These are phyloP conservation scores for Microplitis demolitor DNA, from an alignment of 1,140 invertebrate genomes.

Conservation along the genomic window DNA sequence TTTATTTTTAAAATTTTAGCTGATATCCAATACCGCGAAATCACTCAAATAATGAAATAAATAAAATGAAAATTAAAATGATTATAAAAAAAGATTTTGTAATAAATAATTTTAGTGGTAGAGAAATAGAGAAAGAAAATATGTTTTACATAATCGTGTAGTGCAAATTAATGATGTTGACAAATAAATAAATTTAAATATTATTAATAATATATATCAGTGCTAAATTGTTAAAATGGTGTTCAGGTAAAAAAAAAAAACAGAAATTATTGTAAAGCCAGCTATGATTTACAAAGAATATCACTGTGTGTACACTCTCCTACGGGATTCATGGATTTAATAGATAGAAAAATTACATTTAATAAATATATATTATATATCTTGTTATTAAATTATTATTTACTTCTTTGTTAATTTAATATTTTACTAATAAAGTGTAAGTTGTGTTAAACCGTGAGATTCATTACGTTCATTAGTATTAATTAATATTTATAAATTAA, in stretches of 20 bases:
- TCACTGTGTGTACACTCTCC: conserved; percentile 9
- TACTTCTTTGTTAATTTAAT: not conserved
- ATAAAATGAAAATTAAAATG: not conserved
- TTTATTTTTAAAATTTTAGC: too few relatives aligned
- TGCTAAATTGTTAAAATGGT: conserved; percentile 13
- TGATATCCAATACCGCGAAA: too few relatives aligned
- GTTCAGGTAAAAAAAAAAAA: conserved; percentile 29
- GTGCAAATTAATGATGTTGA: too few relatives aligned
- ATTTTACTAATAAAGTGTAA: not conserved
- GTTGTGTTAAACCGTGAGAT: not conserved
- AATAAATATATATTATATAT: not conserved
- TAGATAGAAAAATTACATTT: not conserved
- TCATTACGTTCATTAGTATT: not conserved
- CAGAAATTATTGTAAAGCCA: conserved; percentile 20
- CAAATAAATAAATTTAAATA: not conserved
- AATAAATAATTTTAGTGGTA: conserved; percentile 19
- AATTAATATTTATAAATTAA: conserved; percentile 10
- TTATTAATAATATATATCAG: not conserved
- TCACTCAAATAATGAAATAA: not conserved
- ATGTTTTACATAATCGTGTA: not conserved
- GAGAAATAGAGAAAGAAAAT: conserved; percentile 8
- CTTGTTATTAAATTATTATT: not conserved
- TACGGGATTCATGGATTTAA: conserved; percentile 17
- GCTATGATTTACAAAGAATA: conserved; percentile 27
- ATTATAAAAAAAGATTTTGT: conserved; percentile 2